These are phyloP conservation scores for Polia nebulosa DNA, from an alignment of 2,888 invertebrate species.

Conservation along the genomic window DNA sequence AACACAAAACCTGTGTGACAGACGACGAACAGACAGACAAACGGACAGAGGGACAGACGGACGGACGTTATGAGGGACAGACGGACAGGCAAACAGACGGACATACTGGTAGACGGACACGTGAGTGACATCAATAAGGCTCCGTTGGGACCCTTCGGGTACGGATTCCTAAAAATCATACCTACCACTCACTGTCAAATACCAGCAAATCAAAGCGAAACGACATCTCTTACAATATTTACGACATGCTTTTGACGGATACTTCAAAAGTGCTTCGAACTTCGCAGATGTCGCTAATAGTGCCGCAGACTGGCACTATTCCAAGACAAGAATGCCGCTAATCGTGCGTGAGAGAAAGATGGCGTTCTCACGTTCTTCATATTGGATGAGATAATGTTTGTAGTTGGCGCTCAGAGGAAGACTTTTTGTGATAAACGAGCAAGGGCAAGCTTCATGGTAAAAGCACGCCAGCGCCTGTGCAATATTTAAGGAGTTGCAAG, in stretches of 20 bases:
- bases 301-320: constrained; percentile 34
- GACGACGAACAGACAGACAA: no score
- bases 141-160: no score
- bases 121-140: no score
- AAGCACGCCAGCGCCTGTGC: no score
- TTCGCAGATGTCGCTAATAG: constrained; percentile 39
- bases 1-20: no score
- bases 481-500: no score
- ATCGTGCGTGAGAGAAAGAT: constrained; percentile 31
- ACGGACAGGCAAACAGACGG: no score
- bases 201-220: neutral
- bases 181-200: neutral
- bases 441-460: no score
- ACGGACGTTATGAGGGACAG: no score
- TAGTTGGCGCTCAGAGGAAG: neutral
- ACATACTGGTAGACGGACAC: no score
- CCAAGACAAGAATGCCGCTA: constrained; percentile 31
- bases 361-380: neutral
- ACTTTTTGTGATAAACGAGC: neutral
- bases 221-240: constrained; percentile 27
- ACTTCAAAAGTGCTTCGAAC: constrained; percentile 46
- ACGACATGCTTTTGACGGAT: constrained; percentile 38
- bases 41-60: no score
- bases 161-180: no score
- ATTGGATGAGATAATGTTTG: neutral